phyloP scores from a whole-genome alignment of 2,888 invertebrate genomes.

The Metalampra italica region DNA sequence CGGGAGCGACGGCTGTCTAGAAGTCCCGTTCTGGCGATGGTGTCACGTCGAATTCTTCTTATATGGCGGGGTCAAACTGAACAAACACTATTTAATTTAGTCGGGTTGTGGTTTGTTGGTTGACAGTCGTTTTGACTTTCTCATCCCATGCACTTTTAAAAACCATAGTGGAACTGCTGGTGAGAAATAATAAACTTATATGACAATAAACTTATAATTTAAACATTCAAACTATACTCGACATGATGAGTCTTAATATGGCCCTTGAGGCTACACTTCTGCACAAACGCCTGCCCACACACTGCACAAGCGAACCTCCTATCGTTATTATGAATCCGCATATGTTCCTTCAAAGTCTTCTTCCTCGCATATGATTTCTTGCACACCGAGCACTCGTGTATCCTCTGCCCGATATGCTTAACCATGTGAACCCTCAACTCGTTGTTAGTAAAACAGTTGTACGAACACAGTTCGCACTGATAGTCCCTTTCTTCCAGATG shows the following conservation, averaged over 20 bases:
- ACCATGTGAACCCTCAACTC: slow-evolving; percentile 24
- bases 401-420: slow-evolving; percentile 38
- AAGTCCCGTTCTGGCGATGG: no score
- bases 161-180: no score
- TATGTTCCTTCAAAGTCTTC: slow-evolving; percentile 57
- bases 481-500: slow-evolving; percentile 51
- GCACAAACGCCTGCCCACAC: slow-evolving; percentile 61
- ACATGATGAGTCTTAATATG: slow-evolving; percentile 58
- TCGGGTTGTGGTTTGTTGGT: no score
- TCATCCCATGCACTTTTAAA: no score
- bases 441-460: slow-evolving; percentile 29
- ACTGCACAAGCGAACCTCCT: slow-evolving; percentile 52
- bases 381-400: slow-evolving; percentile 55
- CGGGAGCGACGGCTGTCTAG: no score
- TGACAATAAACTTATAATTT: no score
- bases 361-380: slow-evolving; percentile 60
- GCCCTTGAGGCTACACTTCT: slow-evolving; percentile 62
- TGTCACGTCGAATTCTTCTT: no score
- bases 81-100: no score
- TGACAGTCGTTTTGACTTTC: no score
- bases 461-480: slow-evolving; percentile 44
- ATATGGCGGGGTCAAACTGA: no score
- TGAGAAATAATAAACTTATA: no score
- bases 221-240: slow-evolving; percentile 29
- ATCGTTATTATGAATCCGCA: slow-evolving; percentile 62